These are phyloP conservation scores for Noctua fimbriata DNA, from an alignment of 2,888 invertebrate species.

Conservation along the genomic window DNA sequence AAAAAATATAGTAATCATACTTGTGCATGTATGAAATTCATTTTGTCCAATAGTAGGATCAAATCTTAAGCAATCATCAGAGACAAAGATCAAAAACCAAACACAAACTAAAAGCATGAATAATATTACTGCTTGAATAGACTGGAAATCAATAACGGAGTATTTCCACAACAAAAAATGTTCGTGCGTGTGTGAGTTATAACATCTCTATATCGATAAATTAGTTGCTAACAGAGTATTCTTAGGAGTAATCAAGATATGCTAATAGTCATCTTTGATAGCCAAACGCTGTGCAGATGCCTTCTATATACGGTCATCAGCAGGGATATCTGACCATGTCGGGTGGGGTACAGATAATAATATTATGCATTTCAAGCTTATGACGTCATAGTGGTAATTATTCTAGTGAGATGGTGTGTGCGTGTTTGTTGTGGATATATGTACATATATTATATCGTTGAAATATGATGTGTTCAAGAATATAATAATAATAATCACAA, in stretches of 20 bases:
- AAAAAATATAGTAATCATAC: too few relatives aligned
- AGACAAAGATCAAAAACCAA: background rate
- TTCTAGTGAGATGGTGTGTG: background rate
- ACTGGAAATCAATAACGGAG: background rate
- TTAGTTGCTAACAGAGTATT: constrained; percentile 71
- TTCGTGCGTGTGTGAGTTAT: constrained; percentile 3
- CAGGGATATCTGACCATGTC: constrained; percentile 74
- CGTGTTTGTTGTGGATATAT: background rate
- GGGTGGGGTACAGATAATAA: background rate
- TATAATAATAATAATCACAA: background rate
- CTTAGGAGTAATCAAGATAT: constrained; percentile 81
- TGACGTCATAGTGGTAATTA: constrained; percentile 10
- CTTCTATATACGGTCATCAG: constrained; percentile 72
- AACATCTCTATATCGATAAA: constrained; percentile 73
- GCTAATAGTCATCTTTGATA: constrained; percentile 82
- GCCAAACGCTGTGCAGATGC: constrained; percentile 79
- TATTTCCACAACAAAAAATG: too few relatives aligned
- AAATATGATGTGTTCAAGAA: background rate
- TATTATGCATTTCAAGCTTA: constrained; percentile 18
- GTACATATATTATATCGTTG: background rate
- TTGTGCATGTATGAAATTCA: background rate
- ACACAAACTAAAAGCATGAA: background rate
- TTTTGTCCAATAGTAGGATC: background rate
- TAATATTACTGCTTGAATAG: background rate
- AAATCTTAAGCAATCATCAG: background rate